Conservation (phyloP, 2,113 vertebrate species). For the Ciconia boyciana region DNA sequence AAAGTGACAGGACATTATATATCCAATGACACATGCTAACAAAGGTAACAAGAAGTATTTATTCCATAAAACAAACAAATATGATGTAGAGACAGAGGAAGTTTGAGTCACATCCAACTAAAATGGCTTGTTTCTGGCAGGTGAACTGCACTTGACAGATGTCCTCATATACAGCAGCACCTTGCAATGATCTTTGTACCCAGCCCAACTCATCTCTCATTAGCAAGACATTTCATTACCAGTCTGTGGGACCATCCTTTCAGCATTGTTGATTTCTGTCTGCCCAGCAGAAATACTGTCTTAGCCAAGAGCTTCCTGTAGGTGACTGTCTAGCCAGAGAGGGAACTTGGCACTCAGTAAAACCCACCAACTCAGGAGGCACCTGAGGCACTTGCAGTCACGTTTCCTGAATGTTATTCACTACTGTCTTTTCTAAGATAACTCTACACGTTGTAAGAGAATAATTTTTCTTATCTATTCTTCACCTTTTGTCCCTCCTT, state of each 20-base stretch:
- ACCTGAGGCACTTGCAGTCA: neutral
- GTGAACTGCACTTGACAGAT: constrained; percentile 52
- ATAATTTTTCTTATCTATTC: neutral
- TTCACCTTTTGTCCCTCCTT: neutral
- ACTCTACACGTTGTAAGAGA: neutral
- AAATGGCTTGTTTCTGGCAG: constrained; percentile 47
- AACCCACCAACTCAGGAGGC: neutral
- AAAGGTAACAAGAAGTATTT: constrained; percentile 41
- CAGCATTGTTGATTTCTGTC: constrained; percentile 31
- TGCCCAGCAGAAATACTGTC: constrained; percentile 18
- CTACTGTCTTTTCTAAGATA: neutral
- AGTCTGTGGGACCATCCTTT: constrained; percentile 39
- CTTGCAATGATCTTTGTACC: constrained; percentile 61
- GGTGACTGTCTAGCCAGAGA: constrained; percentile 36
- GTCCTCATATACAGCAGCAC: constrained; percentile 45
- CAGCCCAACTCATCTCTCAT: constrained; percentile 53
- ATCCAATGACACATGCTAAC: constrained; percentile 53
- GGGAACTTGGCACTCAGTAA: constrained; percentile 12
- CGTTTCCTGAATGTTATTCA: neutral
- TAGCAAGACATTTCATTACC: constrained; percentile 56
- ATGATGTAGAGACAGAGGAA: constrained; percentile 37
- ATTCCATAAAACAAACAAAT: constrained; percentile 32
- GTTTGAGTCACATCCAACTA: constrained; percentile 35
- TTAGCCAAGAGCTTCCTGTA: constrained; percentile 45
- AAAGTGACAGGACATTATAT: constrained; percentile 52